Percentiles rank a stretch among this genome's conserved stretches.
Evolutionary conservation across 2,797 vertebrate genomes (phyloP).

Genomic region (Sebastes cheni): DNA sequence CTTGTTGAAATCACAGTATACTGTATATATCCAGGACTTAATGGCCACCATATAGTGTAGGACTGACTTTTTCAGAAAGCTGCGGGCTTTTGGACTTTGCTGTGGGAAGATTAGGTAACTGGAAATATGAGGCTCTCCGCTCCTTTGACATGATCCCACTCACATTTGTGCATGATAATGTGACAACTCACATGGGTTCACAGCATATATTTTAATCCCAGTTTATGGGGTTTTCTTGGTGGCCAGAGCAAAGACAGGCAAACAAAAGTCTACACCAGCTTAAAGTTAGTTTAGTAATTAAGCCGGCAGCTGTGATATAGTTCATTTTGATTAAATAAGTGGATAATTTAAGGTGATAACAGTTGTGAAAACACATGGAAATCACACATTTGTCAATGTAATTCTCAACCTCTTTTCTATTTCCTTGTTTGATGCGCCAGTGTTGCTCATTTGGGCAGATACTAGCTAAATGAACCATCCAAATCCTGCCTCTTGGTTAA

Average conservation of each 20-base stretch:
- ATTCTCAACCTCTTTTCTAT: background rate
- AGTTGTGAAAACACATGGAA: constrained; percentile 6
- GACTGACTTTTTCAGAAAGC: constrained; percentile 19
- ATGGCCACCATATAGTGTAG: constrained; percentile 14
- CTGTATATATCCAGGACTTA: constrained; percentile 14
- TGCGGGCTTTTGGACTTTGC: constrained; percentile 20
- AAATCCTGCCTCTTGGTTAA: constrained; percentile 14
- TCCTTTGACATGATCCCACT: constrained; percentile 51
- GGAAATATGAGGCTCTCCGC: constrained; percentile 22
- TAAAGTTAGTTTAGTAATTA: constrained; percentile 31
- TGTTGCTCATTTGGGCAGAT: background rate
- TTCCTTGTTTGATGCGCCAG: constrained; percentile 8
- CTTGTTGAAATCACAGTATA: background rate
- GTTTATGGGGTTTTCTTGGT: constrained; percentile 17
- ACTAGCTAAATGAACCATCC: background rate
- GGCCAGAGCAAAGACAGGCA: background rate
- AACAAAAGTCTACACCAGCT: constrained; percentile 22
- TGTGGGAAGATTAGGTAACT: constrained; percentile 14
- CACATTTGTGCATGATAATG: constrained; percentile 34
- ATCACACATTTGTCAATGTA: constrained; percentile 18
- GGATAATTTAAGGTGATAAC: constrained; percentile 32
- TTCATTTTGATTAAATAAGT: constrained; percentile 25
- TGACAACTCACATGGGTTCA: constrained; percentile 27
- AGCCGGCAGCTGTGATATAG: constrained; percentile 6
- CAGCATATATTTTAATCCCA: constrained; percentile 48